A percentile compares a stretch with the other conserved stretches of the same genome.
phyloP scores from a whole-genome alignment of 2,797 vertebrate genomes.

The Thunnus albacares region DNA sequence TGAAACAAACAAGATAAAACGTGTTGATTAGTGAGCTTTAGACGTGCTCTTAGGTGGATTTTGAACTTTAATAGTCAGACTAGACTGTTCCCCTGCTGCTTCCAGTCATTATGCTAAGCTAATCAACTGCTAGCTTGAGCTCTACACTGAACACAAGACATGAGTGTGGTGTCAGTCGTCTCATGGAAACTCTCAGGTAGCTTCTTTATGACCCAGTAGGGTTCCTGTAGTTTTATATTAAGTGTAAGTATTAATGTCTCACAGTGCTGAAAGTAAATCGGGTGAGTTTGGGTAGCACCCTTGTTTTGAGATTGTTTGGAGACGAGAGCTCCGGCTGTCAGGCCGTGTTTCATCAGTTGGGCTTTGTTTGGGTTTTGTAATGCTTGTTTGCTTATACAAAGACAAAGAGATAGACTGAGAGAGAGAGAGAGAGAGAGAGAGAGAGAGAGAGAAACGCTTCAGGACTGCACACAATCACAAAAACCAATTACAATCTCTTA shows the following conservation, averaged over 20 bases:
- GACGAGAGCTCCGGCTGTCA: conserved; percentile 67
- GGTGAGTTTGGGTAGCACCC: conserved; percentile 39
- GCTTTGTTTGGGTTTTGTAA: conserved; percentile 58
- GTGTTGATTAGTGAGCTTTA: not conserved
- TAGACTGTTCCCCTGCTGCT: not conserved
- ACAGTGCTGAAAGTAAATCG: conserved; percentile 28
- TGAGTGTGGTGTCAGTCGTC: not conserved
- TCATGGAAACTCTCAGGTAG: not conserved
- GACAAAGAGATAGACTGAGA: conserved; percentile 33
- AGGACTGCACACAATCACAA: not conserved
- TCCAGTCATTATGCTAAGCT: conserved; percentile 11
- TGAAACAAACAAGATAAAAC: not conserved
- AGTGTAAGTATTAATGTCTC: conserved; percentile 24
- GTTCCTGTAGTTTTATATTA: conserved; percentile 30
- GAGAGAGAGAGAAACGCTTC: conserved; percentile 5
- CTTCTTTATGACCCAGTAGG: conserved; percentile 20
- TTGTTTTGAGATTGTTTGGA: conserved; percentile 64
- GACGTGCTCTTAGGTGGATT: not conserved
- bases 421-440: not conserved
- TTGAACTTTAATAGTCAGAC: not conserved
- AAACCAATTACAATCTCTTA: conserved; percentile 34
- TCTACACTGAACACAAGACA: not conserved
- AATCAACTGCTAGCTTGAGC: not conserved
- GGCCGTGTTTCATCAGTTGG: conserved; percentile 62
- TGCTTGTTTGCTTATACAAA: conserved; percentile 66